Evolutionary conservation across 2,797 vertebrate genomes (phyloP), one percentile per base, ranked within the genome.

Genomic region (Natrix natrix): DNA sequence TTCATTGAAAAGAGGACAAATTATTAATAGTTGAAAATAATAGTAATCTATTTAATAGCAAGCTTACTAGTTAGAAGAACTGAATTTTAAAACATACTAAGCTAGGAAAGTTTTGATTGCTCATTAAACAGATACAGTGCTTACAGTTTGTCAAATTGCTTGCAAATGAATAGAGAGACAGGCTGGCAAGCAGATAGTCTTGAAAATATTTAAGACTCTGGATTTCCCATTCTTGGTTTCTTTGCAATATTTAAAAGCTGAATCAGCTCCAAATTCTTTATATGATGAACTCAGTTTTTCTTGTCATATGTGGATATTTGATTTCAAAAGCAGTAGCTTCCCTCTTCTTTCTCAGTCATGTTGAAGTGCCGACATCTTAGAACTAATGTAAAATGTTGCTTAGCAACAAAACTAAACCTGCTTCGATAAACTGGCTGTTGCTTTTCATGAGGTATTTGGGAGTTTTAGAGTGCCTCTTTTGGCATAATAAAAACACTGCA

Each of bases 371-470:
- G 91, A 88, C 87, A 56, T 90, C 94, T 86, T 92, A 90, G 91
- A 95, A 91, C 92, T 91, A 90, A 28, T 8, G 59, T 63, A 92
- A 89, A 74, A 63, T 1, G 96, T 95, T 97, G 96, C 96, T 87
- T 94, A 94, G 97, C 3, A 94, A 96, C 96, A 93, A 78, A 87
- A 6, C 90, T 69, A 66, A 95, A 89, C 93, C 94, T 91, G 66
- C 66, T 88, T 90, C 94, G 94, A 96, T 94, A 94, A 94, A 95
- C 94, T 94, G 83, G 90, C 91, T 92, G 0, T 94, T 90, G 88
- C 93, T 91, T 92, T 89, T 93, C 93, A 60, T 91, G 43, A 0
- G 57, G 52, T 93, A 74, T 88, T 95, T 94, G 94, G 88, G 56
- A 91, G 93, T 92, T 43, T 61, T 86, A 94, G 57, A 92, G 92